phyloP scores from a whole-genome alignment of 2,888 invertebrate species.

The Phragmatobia fuliginosa region DNA sequence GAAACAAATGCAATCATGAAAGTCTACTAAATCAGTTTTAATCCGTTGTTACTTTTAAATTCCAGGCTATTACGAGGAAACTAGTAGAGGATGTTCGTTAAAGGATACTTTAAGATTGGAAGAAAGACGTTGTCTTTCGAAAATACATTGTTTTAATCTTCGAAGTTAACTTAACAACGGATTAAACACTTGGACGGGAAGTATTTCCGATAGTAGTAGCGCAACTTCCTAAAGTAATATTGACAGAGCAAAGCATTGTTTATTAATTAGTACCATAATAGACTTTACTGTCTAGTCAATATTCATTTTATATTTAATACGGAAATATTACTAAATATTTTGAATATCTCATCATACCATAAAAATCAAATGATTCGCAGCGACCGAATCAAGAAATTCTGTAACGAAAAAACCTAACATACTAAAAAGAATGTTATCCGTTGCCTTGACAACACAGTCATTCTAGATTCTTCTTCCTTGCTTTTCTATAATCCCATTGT shows the following conservation, averaged over 20 bases:
- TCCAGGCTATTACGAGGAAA: not conserved
- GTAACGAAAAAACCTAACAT: no score
- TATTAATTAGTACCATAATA: slow-evolving; percentile 20
- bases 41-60: not conserved
- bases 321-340: not conserved
- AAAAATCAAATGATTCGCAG: not conserved
- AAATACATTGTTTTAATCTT: not conserved
- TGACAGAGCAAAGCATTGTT: slow-evolving; percentile 11
- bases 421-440: no score
- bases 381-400: no score
- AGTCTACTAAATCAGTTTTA: slow-evolving; percentile 1
- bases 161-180: slow-evolving; percentile 19
- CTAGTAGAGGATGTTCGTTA: not conserved
- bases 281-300: not conserved
- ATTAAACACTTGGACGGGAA: slow-evolving; percentile 36
- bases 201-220: slow-evolving; percentile 34
- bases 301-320: not conserved
- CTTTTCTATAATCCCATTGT: no score
- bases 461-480: no score
- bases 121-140: not conserved
- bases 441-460: no score
- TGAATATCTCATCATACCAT: not conserved
- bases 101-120: not conserved
- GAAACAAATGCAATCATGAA: not conserved
- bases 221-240: slow-evolving; percentile 6